Conservation (phyloP, 2,113 vertebrate genomes). For the Spilogale gracilis region DNA sequence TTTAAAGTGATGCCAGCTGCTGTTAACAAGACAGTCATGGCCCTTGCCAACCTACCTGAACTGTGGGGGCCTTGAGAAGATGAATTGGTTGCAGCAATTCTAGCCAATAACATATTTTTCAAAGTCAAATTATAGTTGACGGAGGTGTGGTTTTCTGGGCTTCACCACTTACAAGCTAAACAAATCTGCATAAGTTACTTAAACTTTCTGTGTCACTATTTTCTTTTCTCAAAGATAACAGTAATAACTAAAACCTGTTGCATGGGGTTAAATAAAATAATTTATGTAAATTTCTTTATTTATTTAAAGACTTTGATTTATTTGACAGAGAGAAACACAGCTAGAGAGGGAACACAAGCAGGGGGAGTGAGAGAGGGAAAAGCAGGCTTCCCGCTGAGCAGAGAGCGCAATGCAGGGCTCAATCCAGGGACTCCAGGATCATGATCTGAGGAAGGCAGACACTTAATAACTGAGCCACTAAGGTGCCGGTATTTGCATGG, state of each 20-base stretch:
- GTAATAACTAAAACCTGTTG: background rate
- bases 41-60: background rate
- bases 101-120: background rate
- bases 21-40: background rate
- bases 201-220: background rate
- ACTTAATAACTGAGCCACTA: no score
- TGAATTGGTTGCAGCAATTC: background rate
- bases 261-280: background rate
- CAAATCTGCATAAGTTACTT: background rate
- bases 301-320: no score
- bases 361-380: no score
- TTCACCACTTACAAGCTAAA: background rate
- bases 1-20: background rate
- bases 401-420: no score
- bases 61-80: background rate
- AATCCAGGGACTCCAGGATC: no score
- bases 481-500: background rate
- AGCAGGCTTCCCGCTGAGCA: no score
- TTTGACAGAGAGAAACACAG: no score
- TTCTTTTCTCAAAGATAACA: background rate
- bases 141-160: background rate
- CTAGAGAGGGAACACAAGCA: no score
- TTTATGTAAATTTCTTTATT: background rate
- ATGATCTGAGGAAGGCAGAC: no score
- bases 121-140: background rate